These are phyloP conservation scores for Ophion ventricosus DNA, from an alignment of 2,888 invertebrate genomes.

Conservation along the genomic window DNA sequence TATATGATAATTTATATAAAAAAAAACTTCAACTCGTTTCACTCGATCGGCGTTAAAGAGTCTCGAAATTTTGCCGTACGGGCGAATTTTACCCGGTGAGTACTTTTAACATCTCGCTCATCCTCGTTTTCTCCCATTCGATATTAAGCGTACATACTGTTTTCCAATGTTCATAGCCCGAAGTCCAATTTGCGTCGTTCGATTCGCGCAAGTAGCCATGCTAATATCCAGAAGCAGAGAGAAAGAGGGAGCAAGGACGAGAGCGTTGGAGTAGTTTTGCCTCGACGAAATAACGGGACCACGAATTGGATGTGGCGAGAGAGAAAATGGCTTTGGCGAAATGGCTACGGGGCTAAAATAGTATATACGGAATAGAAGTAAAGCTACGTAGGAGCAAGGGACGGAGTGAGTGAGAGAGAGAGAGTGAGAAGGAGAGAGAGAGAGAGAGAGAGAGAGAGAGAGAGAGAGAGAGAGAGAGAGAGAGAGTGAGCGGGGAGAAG, in stretches of 20 bases:
- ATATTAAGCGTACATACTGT: slow-evolving; percentile 20
- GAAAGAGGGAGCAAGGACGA: neutral
- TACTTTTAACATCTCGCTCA: neutral
- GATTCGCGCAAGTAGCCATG: slow-evolving; percentile 54
- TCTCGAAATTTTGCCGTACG: neutral
- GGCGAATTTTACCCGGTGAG: neutral
- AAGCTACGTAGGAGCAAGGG: slow-evolving; percentile 25
- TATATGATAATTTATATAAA: neutral
- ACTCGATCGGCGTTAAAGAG: neutral
- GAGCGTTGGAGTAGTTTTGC: slow-evolving; percentile 34
- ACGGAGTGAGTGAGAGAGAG: slow-evolving; percentile 16
- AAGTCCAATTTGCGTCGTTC: slow-evolving; percentile 52
- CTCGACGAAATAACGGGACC: slow-evolving; percentile 65
- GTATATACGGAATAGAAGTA: slow-evolving; percentile 24
- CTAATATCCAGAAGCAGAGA: slow-evolving; percentile 41
- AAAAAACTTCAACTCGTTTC: neutral
- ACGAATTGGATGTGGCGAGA: slow-evolving; percentile 68
- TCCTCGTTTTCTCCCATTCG: neutral
- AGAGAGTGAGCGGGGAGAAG: slow-evolving; percentile 10
- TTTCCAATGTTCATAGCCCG: slow-evolving; percentile 40
- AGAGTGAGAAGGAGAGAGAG: no score
- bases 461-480: slow-evolving; percentile 11
- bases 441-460: slow-evolving; percentile 10
- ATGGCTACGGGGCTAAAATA: slow-evolving; percentile 53
- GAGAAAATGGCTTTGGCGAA: slow-evolving; percentile 66